Percentiles rank a stretch among this genome's conserved stretches.
These are phyloP conservation scores for Perizoma affinitatum DNA, from an alignment of 2,888 invertebrate species.

Conservation along the genomic window DNA sequence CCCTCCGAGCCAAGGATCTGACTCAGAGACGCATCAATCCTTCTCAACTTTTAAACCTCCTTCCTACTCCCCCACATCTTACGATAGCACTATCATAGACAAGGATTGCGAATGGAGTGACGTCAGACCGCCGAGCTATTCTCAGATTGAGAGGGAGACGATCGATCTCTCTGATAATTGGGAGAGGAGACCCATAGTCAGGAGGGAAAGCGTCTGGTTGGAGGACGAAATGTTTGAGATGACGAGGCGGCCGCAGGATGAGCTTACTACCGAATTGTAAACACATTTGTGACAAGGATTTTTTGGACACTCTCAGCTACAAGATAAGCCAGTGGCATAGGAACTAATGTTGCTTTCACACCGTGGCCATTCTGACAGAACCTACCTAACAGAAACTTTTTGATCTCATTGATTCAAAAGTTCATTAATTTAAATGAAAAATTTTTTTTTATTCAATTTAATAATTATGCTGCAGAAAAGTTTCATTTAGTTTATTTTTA, in stretches of 20 bases:
- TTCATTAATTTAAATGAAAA: too few relatives aligned
- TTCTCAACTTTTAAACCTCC: conserved; percentile 82
- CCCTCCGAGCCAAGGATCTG: conserved; percentile 76
- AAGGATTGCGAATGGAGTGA: conserved; percentile 83
- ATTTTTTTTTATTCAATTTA: too few relatives aligned
- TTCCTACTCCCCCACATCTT: conserved; percentile 79
- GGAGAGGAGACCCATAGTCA: conserved; percentile 77
- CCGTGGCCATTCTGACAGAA: too few relatives aligned
- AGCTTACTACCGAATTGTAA: conserved; percentile 93
- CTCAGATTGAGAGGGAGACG: conserved; percentile 72
- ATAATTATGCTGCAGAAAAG: too few relatives aligned
- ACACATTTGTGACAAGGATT: conserved; percentile 5
- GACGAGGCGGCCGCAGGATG: conserved; percentile 94
- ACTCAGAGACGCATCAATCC: conserved; percentile 73
- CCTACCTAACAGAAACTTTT: too few relatives aligned
- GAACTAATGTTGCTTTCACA: neutral
- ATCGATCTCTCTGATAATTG: conserved; percentile 77
- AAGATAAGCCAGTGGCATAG: neutral
- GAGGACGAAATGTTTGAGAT: conserved; percentile 93
- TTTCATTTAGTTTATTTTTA: too few relatives aligned
- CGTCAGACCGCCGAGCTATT: conserved; percentile 79
- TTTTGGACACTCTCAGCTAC: neutral
- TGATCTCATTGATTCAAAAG: too few relatives aligned
- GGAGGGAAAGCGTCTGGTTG: conserved; percentile 86
- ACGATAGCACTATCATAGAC: conserved; percentile 72